Evolutionary conservation across 2,888 invertebrate genomes (phyloP), one percentile per base, ranked within the genome.

Genomic region (Prionchulus punctatus): DNA sequence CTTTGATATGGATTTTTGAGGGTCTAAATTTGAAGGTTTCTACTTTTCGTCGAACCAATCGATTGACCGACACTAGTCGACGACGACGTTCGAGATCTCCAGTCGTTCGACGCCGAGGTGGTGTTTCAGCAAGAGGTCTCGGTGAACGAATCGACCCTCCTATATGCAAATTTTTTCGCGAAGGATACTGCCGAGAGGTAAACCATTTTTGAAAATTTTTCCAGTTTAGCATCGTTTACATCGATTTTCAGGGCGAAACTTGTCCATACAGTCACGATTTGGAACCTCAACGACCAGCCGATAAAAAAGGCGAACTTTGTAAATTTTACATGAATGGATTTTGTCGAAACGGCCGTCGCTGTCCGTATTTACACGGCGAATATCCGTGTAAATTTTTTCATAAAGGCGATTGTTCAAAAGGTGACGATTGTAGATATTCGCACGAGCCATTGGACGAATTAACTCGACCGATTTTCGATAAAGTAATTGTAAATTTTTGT

Each of bases 101-200:
- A 30, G 7, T 30, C 50, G 36, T 18, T 18, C 12, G 28, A 15
- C 28, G 50, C 4, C 50, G 50, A 7, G 28, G 50, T 49, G 45
- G 45, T 7, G n/a, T n/a, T n/a, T n/a, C n/a, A n/a, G n/a, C n/a
- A n/a, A 7, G 7, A 12, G 45, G 45, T 7, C 12, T 4, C 7
- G 18, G 18, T 7, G 45, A 23, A 45, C 23, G 60, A n/a, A 60
- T 60, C 15, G 61, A 64, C 28, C 62, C 61, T 47, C 62, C 61
- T 49, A 64, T 70, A 21, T 69, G 69, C 65, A 70, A 70, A 57
- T 69, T 70, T 59, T 69, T 67, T 63, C 65, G 70, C 4, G 69
- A 69, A 58, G 69, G 69, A 4, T 69, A 63, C 54, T 69, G 69
- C 57, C 60, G 69, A 49, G 69, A 69, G 55, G 59, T 59, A 21